Conservation (phyloP, 2,797 vertebrate species). For the Sebastes baramenuke region DNA sequence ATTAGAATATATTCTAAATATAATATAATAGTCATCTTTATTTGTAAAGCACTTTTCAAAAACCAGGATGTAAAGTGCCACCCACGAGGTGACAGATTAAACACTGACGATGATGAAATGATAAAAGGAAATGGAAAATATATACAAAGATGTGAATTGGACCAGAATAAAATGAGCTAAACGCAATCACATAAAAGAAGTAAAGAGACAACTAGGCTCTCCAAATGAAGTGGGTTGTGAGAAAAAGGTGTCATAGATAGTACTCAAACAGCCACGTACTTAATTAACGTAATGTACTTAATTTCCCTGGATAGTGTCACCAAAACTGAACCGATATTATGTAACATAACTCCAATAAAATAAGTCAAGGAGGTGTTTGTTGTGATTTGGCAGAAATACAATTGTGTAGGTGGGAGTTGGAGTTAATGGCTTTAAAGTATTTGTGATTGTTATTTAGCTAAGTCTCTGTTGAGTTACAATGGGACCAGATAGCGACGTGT, state of each 20-base stretch:
- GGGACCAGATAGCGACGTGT: conserved; percentile 8
- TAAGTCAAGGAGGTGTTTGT: neutral
- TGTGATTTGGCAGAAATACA: neutral
- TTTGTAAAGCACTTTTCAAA: neutral
- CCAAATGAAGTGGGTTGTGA: neutral
- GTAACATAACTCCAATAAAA: neutral
- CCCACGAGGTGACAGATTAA: neutral
- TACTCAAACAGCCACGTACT: neutral
- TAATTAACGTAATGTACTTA: no score
- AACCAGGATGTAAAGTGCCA: neutral
- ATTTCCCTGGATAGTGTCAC: neutral
- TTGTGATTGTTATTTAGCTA: neutral
- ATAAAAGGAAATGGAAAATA: neutral
- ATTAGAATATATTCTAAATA: neutral
- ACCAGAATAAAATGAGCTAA: neutral
- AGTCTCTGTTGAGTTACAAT: conserved; percentile 9
- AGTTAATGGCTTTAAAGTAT: neutral
- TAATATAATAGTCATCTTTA: neutral
- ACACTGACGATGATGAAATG: neutral
- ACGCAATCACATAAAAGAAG: neutral
- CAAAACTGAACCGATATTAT: neutral
- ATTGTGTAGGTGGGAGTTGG: neutral
- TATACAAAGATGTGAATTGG: neutral
- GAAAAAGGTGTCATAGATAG: neutral
- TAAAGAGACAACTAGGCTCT: neutral